These are phyloP conservation scores for Anguilla marmorata DNA, from an alignment of 2,797 vertebrate genomes.

Conservation along the genomic window DNA sequence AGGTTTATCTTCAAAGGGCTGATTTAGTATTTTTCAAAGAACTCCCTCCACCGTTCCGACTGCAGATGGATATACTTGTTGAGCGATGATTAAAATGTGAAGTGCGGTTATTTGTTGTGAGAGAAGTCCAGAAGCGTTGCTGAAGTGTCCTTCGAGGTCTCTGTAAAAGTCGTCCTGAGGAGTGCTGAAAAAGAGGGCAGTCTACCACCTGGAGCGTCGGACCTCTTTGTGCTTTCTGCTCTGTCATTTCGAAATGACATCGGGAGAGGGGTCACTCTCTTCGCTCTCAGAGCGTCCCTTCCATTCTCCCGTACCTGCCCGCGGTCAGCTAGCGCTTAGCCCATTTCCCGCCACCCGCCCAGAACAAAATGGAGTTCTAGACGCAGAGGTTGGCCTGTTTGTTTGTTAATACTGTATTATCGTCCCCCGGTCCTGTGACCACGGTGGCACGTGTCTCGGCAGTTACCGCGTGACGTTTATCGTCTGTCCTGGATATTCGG, in stretches of 20 bases:
- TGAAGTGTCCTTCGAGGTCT: background rate
- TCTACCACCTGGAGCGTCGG: background rate
- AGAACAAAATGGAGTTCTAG: background rate
- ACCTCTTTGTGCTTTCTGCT: background rate
- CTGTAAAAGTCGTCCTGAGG: background rate
- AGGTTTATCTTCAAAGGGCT: background rate
- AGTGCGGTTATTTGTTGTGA: background rate
- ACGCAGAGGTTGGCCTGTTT: background rate
- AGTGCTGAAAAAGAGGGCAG: background rate
- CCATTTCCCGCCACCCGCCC: background rate
- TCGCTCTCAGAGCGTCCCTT: background rate
- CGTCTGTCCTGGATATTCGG: background rate
- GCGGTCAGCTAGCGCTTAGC: background rate
- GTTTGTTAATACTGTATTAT: background rate
- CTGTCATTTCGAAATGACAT: background rate
- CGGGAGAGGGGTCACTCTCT: background rate
- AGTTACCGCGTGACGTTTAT: background rate
- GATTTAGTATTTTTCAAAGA: background rate
- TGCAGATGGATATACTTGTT: background rate
- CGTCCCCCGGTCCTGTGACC: background rate
- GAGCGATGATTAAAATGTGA: background rate
- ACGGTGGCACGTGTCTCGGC: background rate
- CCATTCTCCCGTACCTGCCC: background rate
- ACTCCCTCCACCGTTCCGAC: background rate
- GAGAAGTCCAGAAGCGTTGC: background rate